Evolutionary conservation across 2,113 vertebrate species (phyloP).

Genomic region (Asarcornis scutulata): DNA sequence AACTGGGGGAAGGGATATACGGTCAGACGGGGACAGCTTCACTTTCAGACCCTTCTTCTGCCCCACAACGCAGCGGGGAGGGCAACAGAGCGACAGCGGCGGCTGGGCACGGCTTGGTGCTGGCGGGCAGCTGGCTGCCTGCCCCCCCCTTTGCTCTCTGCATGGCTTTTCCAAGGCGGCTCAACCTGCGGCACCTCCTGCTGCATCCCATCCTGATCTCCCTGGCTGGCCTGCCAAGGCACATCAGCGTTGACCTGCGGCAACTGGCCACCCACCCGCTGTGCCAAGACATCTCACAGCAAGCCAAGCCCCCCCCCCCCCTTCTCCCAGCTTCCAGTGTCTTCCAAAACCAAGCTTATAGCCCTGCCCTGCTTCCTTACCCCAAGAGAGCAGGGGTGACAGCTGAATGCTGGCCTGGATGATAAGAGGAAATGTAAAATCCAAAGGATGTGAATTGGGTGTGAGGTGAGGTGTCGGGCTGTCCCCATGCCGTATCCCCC

Average conservation of each 20-base stretch:
- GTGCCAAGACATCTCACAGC: constrained; percentile 44
- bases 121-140: neutral
- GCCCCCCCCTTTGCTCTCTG: neutral
- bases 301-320: neutral
- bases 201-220: neutral
- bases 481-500: neutral
- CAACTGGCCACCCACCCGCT: neutral
- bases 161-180: neutral
- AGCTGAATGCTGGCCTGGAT: neutral
- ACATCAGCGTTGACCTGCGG: neutral
- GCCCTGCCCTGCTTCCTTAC: neutral
- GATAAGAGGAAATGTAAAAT: neutral
- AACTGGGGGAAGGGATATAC: constrained; percentile 8
- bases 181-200: constrained; percentile 40
- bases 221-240: constrained; percentile 1
- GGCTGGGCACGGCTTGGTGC: constrained; percentile 11
- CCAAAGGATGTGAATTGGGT: neutral
- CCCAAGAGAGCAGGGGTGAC: neutral
- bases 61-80: neutral
- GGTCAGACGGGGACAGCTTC: neutral
- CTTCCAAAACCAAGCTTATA: neutral
- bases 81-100: neutral
- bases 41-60: neutral
- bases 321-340: neutral
- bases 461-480: too few species aligned